A percentile compares a stretch with the other conserved stretches of the same genome.
Evolutionary conservation across 2,888 invertebrate genomes (phyloP).

Genomic region (Drosophila lacicola): DNA sequence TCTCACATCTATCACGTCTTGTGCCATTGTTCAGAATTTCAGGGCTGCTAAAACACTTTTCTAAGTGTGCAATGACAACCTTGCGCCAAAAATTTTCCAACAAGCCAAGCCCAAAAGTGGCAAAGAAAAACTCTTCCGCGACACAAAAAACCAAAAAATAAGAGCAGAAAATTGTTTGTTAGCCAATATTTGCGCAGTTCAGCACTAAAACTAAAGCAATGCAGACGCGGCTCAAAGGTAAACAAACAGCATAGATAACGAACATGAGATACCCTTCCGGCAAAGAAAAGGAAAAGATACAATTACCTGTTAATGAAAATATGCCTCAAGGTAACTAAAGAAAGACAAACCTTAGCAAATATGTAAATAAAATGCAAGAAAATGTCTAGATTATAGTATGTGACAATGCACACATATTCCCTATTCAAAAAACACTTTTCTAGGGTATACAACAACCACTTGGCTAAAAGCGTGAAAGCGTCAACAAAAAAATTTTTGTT

Average conservation of each 20-base stretch:
- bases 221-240: not conserved
- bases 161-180: conserved; percentile 24
- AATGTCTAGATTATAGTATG: too few species aligned
- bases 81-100: conserved; percentile 31
- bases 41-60: conserved; percentile 26
- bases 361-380: too few species aligned
- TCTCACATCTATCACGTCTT: not conserved
- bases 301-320: too few species aligned
- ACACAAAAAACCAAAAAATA: conserved; percentile 2
- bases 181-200: conserved; percentile 30
- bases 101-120: conserved; percentile 15
- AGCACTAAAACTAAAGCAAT: conserved; percentile 1
- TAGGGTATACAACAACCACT: conserved; percentile 9
- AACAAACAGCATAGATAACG: not conserved
- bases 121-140: conserved; percentile 25
- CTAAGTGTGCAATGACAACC: conserved; percentile 23
- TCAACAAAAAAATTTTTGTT: conserved; percentile 21
- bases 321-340: too few species aligned
- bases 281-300: not conserved
- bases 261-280: conserved; percentile 3
- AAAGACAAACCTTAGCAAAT: too few species aligned
- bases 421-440: not conserved
- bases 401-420: not conserved
- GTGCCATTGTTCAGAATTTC: conserved; percentile 5
- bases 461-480: conserved; percentile 39